Base-by-base conservation (phyloP, 2,888 invertebrate genomes). In the Vesta saturnalis region DNA sequence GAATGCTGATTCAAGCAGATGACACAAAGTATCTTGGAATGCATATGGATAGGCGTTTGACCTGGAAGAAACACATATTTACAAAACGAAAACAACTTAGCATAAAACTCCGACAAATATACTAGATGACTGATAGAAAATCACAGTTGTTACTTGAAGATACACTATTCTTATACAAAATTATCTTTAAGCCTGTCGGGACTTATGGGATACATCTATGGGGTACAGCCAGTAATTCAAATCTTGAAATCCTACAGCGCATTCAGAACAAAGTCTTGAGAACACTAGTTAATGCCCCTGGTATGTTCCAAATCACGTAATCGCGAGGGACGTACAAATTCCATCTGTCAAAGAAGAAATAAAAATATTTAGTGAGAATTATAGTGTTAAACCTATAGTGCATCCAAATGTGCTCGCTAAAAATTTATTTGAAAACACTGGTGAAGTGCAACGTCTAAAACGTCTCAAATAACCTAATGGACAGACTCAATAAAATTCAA, bases 151-250 rank as follows among this genome's bases (percentile, higher is more conserved):
- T 60, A 47, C 16, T 56, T 4, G 30, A 66, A 49, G 60, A 66
- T 18, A 67, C 57, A 67, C 39, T 67, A 8, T 22, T 67, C 1
- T 18, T 66, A 43, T 55, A 60, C 39, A 55, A 66, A 35, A n/a
- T 43, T 18, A 60, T 60, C 19, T 2, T 60, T 8, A 66, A 60
- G 55, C 58, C 58, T n/a, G 15, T 63, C 5, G 56, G 22, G 56
- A 63, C 43, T 18, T 65, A 54, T 55, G 60, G 64, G 49, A 49
- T 55, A 8, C 56, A 63, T 22, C 56, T 21, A 30, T 60, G 49
- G 49, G 62, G 18, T n/a, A 63, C 56, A 63, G 15, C 56, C 15
- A 57, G 56, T 19, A 63, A 63, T 15, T 63, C 30, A 6, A 56
- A 63, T 57, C 47, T 63, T 10, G 57, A 49, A 54, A 65, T 59